phyloP scores from a whole-genome alignment of 1,140 invertebrate genomes.

The Charaxes varanes region DNA sequence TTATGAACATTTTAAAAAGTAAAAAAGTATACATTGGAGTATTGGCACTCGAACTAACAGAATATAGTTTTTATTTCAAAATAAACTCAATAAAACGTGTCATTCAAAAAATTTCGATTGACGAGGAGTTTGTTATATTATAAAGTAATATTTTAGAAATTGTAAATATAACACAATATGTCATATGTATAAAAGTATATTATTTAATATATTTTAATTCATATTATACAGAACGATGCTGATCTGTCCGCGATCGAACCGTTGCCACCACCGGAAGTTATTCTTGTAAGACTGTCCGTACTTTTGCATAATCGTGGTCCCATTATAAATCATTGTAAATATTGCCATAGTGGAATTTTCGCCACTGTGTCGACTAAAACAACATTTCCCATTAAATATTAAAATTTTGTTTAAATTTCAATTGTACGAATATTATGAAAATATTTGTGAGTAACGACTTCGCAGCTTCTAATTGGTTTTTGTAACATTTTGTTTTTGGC shows the following conservation, averaged over 20 bases:
- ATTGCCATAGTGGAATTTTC: slow-evolving; percentile 4
- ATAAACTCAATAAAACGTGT: too few relatives aligned
- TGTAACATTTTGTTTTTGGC: slow-evolving; percentile 5
- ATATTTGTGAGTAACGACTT: slow-evolving; percentile 8
- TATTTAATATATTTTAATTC: slow-evolving; percentile 5
- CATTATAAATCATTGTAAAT: slow-evolving; percentile 1
- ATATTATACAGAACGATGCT: slow-evolving; percentile 5
- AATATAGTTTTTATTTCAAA: too few relatives aligned
- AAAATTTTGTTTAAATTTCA: slow-evolving; percentile 5
- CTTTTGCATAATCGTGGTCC: slow-evolving; percentile 5
- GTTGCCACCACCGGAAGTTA: slow-evolving; percentile 2
- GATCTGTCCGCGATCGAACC: slow-evolving; percentile 3
- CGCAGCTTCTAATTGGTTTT: slow-evolving; percentile 11
- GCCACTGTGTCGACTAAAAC: neutral
- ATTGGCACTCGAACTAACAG: too few relatives aligned
- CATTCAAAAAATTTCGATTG: too few relatives aligned
- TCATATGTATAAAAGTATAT: neutral
- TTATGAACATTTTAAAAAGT: too few relatives aligned
- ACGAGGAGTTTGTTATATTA: too few relatives aligned
- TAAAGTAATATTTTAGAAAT: too few relatives aligned
- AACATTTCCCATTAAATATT: neutral
- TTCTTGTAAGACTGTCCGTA: slow-evolving; percentile 7
- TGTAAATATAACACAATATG: neutral
- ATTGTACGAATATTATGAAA: slow-evolving; percentile 2
- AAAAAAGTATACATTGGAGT: too few relatives aligned